Evolutionary conservation across 1,140 invertebrate genomes (phyloP).

Genomic region (roundworm (Caenorhabditis elegans)): DNA sequence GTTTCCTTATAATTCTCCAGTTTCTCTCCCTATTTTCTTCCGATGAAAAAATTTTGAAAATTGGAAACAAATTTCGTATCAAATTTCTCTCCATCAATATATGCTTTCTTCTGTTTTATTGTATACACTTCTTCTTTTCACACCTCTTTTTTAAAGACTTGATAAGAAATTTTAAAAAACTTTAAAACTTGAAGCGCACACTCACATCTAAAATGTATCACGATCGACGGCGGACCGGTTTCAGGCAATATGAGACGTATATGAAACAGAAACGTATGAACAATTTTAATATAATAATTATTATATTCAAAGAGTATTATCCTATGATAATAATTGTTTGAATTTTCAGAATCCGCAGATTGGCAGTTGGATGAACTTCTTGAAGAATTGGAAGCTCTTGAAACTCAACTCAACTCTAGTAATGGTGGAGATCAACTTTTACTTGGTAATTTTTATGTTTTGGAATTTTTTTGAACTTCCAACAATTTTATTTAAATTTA

Average conservation of each 20-base stretch:
- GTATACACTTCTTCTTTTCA: slow-evolving; percentile 19
- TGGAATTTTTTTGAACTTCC: not conserved
- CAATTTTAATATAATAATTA: not conserved
- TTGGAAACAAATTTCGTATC: not conserved
- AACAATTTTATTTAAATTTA: too few species aligned
- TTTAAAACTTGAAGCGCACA: not conserved
- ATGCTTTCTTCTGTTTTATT: not conserved
- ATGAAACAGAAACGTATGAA: slow-evolving; percentile 14
- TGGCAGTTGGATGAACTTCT: slow-evolving; percentile 92
- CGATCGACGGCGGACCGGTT: not conserved
- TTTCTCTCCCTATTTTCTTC: not conserved
- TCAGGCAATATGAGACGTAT: slow-evolving; percentile 20
- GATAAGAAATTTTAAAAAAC: not conserved
- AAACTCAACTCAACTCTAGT: slow-evolving; percentile 66
- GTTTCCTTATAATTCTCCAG: not conserved
- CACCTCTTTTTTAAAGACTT: not conserved
- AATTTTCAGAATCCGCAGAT: slow-evolving; percentile 80
- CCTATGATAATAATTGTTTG: not conserved
- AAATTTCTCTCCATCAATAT: not conserved
- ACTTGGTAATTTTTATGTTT: slow-evolving; percentile 67
- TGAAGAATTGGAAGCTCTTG: slow-evolving; percentile 84
- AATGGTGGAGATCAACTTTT: slow-evolving; percentile 75
- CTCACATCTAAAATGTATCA: not conserved
- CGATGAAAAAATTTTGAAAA: not conserved
- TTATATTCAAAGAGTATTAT: too few species aligned